These are phyloP conservation scores for Crematogaster levior DNA, from an alignment of 2,888 invertebrate species.

Conservation along the genomic window DNA sequence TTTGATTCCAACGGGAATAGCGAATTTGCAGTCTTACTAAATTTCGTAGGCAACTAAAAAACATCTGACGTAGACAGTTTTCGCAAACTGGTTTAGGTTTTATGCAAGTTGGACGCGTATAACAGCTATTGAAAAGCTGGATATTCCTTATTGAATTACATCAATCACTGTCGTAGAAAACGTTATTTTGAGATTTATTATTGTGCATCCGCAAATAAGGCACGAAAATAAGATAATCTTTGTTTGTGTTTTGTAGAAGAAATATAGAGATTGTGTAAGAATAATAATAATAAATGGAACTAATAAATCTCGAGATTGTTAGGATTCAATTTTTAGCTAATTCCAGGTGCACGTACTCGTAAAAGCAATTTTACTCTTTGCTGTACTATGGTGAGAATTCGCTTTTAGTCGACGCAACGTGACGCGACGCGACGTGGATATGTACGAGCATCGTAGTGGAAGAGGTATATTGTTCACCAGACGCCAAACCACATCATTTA, in stretches of 20 bases:
- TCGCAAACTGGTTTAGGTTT: neutral
- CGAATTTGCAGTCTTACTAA: conserved; percentile 51
- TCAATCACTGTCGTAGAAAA: neutral
- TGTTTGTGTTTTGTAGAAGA: neutral
- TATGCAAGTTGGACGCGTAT: neutral
- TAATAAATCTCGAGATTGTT: neutral
- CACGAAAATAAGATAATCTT: neutral
- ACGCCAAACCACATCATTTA: conserved; percentile 51
- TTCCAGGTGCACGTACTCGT: conserved; percentile 42
- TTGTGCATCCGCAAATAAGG: neutral
- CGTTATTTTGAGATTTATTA: neutral
- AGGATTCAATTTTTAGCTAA: conserved; percentile 30
- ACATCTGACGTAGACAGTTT: neutral
- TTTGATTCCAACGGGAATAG: conserved; percentile 33
- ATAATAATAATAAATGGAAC: conserved; percentile 20
- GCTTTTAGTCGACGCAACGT: conserved; percentile 46
- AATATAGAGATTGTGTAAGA: neutral
- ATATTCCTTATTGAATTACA: neutral
- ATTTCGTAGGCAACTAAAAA: neutral
- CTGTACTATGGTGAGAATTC: conserved; percentile 58
- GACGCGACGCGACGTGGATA: conserved; percentile 11
- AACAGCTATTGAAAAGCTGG: neutral
- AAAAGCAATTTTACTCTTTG: conserved; percentile 51
- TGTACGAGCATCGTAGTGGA: conserved; percentile 21
- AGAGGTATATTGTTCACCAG: conserved; percentile 40